These are phyloP conservation scores for Odontothrips loti DNA, from an alignment of 2,888 invertebrate species.

Conservation along the genomic window DNA sequence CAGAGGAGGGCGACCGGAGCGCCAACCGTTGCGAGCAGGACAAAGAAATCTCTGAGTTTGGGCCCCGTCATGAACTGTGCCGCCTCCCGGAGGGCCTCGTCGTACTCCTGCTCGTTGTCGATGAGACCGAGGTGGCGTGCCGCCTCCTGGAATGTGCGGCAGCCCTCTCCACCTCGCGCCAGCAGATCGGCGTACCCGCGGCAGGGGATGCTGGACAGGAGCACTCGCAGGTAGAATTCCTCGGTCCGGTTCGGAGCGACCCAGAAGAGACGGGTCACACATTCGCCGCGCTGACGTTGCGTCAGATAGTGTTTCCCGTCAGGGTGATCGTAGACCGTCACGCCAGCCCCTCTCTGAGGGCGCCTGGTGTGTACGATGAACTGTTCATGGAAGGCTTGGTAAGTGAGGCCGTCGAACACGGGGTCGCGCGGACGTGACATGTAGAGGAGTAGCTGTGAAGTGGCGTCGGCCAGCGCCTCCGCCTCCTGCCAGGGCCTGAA, in stretches of 20 bases:
- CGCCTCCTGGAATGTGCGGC: constrained; percentile 31
- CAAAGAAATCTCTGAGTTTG: too few relatives aligned
- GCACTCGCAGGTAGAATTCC: constrained; percentile 29
- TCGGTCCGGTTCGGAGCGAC: constrained; percentile 23
- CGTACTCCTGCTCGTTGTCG: constrained; percentile 32
- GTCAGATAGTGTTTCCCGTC: constrained; percentile 31
- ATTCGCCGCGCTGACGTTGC: constrained; percentile 29
- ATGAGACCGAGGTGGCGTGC: constrained; percentile 29
- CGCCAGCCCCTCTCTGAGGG: background rate
- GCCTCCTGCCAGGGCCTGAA: constrained; percentile 32
- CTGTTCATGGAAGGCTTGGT: constrained; percentile 29
- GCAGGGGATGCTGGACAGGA: constrained; percentile 29
- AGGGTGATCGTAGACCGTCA: background rate
- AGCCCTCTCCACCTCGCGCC: constrained; percentile 29
- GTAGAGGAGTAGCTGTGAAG: constrained; percentile 31
- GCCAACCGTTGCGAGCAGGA: background rate
- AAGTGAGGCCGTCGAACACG: constrained; percentile 29
- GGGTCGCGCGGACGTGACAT: constrained; percentile 29
- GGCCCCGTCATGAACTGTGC: constrained; percentile 30
- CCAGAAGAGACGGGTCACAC: constrained; percentile 31
- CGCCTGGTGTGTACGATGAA: constrained; percentile 28
- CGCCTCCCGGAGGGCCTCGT: constrained; percentile 29
- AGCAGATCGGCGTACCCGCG: constrained; percentile 31
- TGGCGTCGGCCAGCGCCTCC: background rate
- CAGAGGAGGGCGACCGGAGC: constrained; percentile 31